phyloP scores from a whole-genome alignment of 2,888 invertebrate species.

The Yponomeuta malinellus region DNA sequence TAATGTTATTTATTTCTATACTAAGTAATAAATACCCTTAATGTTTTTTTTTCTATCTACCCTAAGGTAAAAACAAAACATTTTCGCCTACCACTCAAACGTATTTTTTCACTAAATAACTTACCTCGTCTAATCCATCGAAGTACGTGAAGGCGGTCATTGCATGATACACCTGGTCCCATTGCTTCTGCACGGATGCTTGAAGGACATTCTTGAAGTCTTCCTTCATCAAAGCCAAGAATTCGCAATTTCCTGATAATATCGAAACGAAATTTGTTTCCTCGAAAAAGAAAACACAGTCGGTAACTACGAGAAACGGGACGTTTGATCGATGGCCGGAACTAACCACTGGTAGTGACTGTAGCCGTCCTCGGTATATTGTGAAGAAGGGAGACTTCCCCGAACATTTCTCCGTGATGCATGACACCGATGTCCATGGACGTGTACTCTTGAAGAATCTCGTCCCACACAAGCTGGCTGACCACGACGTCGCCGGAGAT shows the following conservation, averaged over 20 bases:
- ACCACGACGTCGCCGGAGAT: constrained; percentile 74
- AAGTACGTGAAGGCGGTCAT: constrained; percentile 80
- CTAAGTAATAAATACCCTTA: no score
- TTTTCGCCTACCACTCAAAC: no score
- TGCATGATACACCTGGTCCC: constrained; percentile 76
- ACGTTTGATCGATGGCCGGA: not conserved
- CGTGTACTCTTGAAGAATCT: constrained; percentile 55
- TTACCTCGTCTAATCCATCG: constrained; percentile 33
- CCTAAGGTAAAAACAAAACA: no score
- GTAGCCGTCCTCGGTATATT: constrained; percentile 14
- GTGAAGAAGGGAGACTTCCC: constrained; percentile 80
- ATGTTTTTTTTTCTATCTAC: no score
- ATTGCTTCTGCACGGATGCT: constrained; percentile 74
- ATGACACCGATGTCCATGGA: constrained; percentile 69
- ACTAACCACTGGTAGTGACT: not conserved
- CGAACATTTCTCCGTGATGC: constrained; percentile 78
- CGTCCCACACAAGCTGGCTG: constrained; percentile 68
- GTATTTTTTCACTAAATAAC: no score
- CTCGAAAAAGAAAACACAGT: not conserved
- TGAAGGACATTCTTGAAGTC: constrained; percentile 79
- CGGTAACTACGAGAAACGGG: not conserved
- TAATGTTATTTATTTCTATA: no score
- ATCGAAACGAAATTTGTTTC: not conserved
- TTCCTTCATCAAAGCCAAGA: constrained; percentile 77
- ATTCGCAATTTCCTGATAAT: constrained; percentile 76